Conservation (phyloP, 2,113 vertebrate species). For the Anthoscopus minutus region DNA sequence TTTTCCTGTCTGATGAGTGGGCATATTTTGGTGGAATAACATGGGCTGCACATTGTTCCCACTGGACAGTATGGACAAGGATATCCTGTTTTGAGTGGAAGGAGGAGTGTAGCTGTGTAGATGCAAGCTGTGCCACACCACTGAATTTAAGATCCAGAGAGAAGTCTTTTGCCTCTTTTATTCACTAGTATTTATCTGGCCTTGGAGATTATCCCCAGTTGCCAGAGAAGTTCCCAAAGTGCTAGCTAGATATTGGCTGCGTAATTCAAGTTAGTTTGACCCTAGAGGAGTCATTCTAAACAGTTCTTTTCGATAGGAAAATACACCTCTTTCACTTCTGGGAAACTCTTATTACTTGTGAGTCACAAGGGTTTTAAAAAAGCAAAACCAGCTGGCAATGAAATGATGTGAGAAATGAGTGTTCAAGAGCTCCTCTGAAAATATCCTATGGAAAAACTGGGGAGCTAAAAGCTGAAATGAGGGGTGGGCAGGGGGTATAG, state of each 20-base stretch:
- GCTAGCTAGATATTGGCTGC: constrained; percentile 8
- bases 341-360: background rate
- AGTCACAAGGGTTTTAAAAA: constrained; percentile 24
- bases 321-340: constrained; percentile 20
- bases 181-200: constrained; percentile 41
- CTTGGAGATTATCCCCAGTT: background rate
- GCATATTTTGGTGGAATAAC: background rate
- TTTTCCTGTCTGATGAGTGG: background rate
- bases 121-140: background rate
- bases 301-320: constrained; percentile 21
- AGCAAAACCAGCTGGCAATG: background rate
- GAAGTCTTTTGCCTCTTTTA: background rate
- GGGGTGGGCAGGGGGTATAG: accelerated
- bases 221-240: background rate
- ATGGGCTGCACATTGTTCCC: background rate
- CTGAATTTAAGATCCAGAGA: background rate
- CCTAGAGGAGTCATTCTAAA: constrained; percentile 35
- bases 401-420: background rate
- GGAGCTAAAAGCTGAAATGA: background rate
- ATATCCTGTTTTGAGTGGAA: background rate
- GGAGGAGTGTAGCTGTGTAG: background rate
- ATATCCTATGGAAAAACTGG: background rate
- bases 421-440: background rate
- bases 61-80: background rate
- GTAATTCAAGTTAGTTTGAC: constrained; percentile 57